Evolutionary conservation across 2,797 vertebrate species (phyloP).

Genomic region (Sus cebifrons): DNA sequence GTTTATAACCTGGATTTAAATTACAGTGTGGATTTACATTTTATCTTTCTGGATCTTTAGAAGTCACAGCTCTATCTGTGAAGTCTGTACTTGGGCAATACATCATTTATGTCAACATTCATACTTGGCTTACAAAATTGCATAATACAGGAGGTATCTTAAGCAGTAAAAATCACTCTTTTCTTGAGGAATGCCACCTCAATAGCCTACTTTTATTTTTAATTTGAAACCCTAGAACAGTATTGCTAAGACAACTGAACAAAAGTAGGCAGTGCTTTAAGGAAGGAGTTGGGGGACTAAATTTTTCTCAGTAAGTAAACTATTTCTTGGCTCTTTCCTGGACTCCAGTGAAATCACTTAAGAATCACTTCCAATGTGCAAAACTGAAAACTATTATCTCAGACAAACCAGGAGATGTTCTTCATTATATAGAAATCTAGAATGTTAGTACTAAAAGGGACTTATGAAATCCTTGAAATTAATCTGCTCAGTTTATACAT

Average conservation of each 20-base stretch:
- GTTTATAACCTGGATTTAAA: slow-evolving; percentile 80
- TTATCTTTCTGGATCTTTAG: slow-evolving; percentile 73
- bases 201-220: slow-evolving; percentile 50
- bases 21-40: slow-evolving; percentile 67
- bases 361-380: neutral
- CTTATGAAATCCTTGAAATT: neutral
- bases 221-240: slow-evolving; percentile 31
- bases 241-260: neutral
- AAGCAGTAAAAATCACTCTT: slow-evolving; percentile 6
- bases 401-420: neutral
- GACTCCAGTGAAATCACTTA: neutral
- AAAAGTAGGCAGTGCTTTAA: neutral
- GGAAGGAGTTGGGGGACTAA: neutral
- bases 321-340: neutral
- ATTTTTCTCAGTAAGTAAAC: neutral
- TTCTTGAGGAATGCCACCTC: neutral
- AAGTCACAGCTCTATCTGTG: slow-evolving; percentile 63
- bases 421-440: neutral
- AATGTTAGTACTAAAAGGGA: neutral
- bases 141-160: neutral
- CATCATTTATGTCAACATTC: slow-evolving; percentile 69
- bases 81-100: neutral
- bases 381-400: neutral
- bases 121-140: slow-evolving; percentile 45
- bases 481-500: neutral